Evolutionary conservation across 2,113 vertebrate genomes (phyloP).

Genomic region (Oryzias woworae): DNA sequence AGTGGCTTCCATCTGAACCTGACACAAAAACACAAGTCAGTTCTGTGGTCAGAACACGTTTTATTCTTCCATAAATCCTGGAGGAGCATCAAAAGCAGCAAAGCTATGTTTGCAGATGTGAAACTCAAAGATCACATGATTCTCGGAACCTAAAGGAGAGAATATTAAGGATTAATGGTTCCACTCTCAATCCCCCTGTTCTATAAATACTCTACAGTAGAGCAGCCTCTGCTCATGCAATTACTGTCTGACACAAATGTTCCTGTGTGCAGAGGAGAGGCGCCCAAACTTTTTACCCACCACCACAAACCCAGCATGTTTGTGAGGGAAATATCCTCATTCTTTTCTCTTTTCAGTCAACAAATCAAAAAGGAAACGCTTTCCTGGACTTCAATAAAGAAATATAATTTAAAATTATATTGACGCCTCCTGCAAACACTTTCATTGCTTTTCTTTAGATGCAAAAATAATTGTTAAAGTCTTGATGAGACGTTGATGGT

Average conservation of each 20-base stretch:
- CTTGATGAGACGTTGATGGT: no score
- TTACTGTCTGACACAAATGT: conserved; percentile 51
- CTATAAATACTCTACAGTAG: conserved; percentile 50
- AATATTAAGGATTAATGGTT: conserved; percentile 48
- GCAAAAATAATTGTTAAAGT: no score
- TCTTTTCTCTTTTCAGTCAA: no score
- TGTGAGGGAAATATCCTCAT: no score
- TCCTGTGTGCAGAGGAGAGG: background rate
- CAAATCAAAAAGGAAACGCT: no score
- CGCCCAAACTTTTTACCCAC: no score
- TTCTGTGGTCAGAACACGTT: background rate
- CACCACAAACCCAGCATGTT: no score
- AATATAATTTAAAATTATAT: no score
- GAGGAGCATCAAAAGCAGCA: conserved; percentile 22
- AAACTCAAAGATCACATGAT: conserved; percentile 40
- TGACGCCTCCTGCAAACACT: no score
- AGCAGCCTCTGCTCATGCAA: conserved; percentile 51
- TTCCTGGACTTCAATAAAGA: no score
- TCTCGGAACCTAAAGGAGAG: conserved; percentile 18
- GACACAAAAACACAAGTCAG: background rate
- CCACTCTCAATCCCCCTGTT: conserved; percentile 44
- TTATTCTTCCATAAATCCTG: conserved; percentile 7
- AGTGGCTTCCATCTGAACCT: background rate
- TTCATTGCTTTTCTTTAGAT: no score
- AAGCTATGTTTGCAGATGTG: conserved; percentile 8